Evolutionary conservation across 2,888 invertebrate genomes (phyloP).

Genomic region (Sinhomidia bicolor): DNA sequence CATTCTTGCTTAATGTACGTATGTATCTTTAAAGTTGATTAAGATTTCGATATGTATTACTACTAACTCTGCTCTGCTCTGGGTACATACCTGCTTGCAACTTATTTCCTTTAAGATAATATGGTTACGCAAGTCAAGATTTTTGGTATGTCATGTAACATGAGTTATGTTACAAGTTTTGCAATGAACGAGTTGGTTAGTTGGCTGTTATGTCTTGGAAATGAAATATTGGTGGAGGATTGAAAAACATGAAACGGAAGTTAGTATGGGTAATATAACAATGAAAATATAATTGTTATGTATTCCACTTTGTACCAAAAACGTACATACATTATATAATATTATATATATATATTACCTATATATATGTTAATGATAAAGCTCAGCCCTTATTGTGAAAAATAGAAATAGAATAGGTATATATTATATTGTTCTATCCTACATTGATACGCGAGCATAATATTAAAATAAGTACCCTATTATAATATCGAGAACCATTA

Average conservation of each 20-base stretch:
- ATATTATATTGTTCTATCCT: constrained; percentile 6
- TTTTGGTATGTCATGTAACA: too few relatives aligned
- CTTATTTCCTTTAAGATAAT: too few relatives aligned
- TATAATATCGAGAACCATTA: constrained; percentile 63
- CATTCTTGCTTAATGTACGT: background rate
- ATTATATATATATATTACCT: background rate
- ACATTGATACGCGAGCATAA: constrained; percentile 23
- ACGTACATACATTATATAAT: too few relatives aligned
- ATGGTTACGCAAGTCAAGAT: too few relatives aligned
- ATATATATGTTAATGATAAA: constrained; percentile 24
- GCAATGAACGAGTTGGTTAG: background rate
- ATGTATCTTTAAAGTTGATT: background rate
- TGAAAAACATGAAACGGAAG: background rate
- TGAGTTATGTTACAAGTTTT: background rate
- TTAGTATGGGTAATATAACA: background rate
- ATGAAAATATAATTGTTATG: constrained; percentile 21
- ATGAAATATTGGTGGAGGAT: background rate
- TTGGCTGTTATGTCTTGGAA: background rate
- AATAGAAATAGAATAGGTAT: background rate
- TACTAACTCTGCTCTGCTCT: too few relatives aligned
- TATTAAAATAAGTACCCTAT: background rate
- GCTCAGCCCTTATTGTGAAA: constrained; percentile 53
- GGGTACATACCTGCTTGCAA: constrained; percentile 1
- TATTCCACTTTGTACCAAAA: constrained; percentile 63
- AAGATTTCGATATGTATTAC: background rate